phyloP scores from a whole-genome alignment of 2,888 invertebrate genomes.

The Eilema depressum region DNA sequence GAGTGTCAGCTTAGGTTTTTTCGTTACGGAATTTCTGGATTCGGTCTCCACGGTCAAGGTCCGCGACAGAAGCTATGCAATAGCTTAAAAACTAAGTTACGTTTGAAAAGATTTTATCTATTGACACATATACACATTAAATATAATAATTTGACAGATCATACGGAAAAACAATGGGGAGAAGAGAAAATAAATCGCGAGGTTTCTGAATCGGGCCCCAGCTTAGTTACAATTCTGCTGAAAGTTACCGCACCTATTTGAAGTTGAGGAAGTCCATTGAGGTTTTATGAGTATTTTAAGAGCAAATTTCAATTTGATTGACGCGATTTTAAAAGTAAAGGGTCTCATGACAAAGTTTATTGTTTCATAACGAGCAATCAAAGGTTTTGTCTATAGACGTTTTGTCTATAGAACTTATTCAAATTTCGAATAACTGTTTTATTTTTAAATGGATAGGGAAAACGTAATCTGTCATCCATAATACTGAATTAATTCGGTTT shows the following conservation, averaged over 20 bases:
- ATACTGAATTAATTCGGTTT: background rate
- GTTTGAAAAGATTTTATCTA: too few relatives aligned
- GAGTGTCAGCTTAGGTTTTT: too few relatives aligned
- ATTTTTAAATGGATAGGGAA: background rate
- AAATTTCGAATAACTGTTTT: background rate
- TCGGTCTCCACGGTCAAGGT: too few relatives aligned
- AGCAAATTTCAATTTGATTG: conserved; percentile 22
- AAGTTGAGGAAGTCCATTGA: conserved; percentile 10
- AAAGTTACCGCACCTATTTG: conserved; percentile 1
- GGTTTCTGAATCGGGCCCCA: too few relatives aligned
- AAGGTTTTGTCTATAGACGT: conserved; percentile 8
- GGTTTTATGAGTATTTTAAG: conserved; percentile 25
- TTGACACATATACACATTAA: too few relatives aligned
- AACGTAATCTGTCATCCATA: background rate
- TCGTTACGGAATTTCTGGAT: too few relatives aligned
- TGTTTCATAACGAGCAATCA: conserved; percentile 28
- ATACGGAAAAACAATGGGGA: too few relatives aligned
- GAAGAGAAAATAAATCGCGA: too few relatives aligned
- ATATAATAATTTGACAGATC: too few relatives aligned
- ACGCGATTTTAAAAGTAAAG: conserved; percentile 13
- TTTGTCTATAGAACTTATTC: conserved; percentile 8
- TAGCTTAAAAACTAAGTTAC: too few relatives aligned
- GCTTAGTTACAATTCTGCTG: background rate
- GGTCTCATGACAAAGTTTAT: conserved; percentile 27
- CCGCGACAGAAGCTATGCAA: too few relatives aligned